Evolutionary conservation across 2,113 vertebrate species (phyloP), one percentile per base, ranked within the genome.

Genomic region (Butorides virescens): DNA sequence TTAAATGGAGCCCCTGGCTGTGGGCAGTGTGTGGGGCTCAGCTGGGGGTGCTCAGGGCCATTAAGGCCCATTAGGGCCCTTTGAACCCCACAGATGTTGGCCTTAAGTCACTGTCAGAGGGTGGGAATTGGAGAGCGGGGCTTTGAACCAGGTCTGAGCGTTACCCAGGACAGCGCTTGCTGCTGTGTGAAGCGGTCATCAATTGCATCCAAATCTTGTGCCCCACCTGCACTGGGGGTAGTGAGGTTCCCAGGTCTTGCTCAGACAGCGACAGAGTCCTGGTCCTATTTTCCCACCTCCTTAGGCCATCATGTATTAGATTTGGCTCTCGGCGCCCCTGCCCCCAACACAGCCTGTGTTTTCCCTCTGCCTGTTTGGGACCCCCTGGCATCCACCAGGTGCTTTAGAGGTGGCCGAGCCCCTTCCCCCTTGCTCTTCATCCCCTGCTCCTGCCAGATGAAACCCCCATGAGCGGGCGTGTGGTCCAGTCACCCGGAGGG

Each of bases 401-500:
- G 59, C 6, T 0, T 11, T 84, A 2, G 1, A 46, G 52, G 18
- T 61, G 47, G 67, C 26, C 1, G 6, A 86, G 22, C 47, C 29
- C 25, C 56, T 11, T 10, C 17, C 2, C 34, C 21, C 44, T 46
- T 34, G 12, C 47, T 68, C 30, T 34, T 74, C 15, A 25, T 9
- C 23, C 11, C 11, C 36, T 68, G 37, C 56, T 56, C 13, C 63
- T 59, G 52, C 37, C 7, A 7, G 62, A 17, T 3, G 9, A 72
- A 21, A 13, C 1, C 6, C n/a, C 9, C 5, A 3, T 0, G 6
- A 15, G 27, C 0, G 7, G 53, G 26, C 11, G 6, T 9, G 0
- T 8, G 34, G 53, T 65, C 68, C 4, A 0, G 13, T 27, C 2
- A 5, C 46, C 53, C 7, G 17, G 36, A 77, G 13, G 26, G 9